These are phyloP conservation scores for Scelioninae gen. 1 DNA, from an alignment of 2,888 invertebrate species.

Conservation along the genomic window DNA sequence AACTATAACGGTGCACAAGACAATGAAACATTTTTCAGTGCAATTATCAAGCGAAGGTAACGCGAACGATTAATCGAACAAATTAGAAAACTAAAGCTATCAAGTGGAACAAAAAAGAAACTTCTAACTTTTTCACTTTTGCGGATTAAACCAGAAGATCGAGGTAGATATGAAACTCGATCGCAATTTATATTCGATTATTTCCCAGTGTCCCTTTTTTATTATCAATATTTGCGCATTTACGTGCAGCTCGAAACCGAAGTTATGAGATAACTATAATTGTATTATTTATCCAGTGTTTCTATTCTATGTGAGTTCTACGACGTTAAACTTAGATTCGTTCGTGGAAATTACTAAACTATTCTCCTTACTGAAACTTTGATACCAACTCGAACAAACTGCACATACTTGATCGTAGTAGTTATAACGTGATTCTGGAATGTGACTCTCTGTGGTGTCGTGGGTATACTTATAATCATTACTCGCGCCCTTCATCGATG, in stretches of 20 bases:
- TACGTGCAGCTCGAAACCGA: slow-evolving; percentile 48
- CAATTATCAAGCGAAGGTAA: neutral
- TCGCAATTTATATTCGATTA: slow-evolving; percentile 14
- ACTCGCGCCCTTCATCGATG: slow-evolving; percentile 47
- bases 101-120: neutral
- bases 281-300: slow-evolving; percentile 70
- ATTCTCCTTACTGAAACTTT: slow-evolving; percentile 70
- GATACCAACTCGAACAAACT: slow-evolving; percentile 69
- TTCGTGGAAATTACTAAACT: slow-evolving; percentile 70
- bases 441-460: slow-evolving; percentile 67
- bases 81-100: slow-evolving; percentile 18
- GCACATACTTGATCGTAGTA: slow-evolving; percentile 67
- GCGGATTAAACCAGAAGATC: slow-evolving; percentile 13
- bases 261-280: slow-evolving; percentile 69
- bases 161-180: neutral
- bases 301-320: slow-evolving; percentile 66
- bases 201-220: slow-evolving; percentile 30
- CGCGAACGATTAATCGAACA: slow-evolving; percentile 13
- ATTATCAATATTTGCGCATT: slow-evolving; percentile 54
- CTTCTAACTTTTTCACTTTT: slow-evolving; percentile 17
- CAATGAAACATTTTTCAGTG: too few species aligned
- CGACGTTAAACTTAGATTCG: slow-evolving; percentile 69
- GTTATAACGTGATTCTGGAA: slow-evolving; percentile 66
- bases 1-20: too few species aligned
- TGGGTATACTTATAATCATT: slow-evolving; percentile 65